These are phyloP conservation scores for Brachionus rubens DNA, from an alignment of 1,140 invertebrate genomes.

Conservation along the genomic window DNA sequence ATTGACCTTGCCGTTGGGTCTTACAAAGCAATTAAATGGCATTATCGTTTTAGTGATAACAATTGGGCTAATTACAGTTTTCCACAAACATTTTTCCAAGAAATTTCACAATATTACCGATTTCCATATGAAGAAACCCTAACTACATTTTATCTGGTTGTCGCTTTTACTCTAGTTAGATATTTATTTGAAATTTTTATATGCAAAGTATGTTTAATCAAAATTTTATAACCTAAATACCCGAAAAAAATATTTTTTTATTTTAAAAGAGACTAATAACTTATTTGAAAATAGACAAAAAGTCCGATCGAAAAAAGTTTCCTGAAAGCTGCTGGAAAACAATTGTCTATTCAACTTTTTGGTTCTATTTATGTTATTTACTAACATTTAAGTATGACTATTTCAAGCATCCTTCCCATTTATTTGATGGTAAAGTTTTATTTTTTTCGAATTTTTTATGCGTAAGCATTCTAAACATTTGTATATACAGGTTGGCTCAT, in stretches of 20 bases:
- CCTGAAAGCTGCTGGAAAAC: conserved; percentile 59
- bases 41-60: conserved; percentile 4
- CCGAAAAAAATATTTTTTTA: not conserved
- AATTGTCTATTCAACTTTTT: conserved; percentile 53
- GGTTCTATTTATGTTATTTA: conserved; percentile 52
- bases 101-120: not conserved
- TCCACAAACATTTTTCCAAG: conserved; percentile 18
- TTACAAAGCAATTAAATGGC: conserved; percentile 5
- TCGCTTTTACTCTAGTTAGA: conserved; percentile 1
- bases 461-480: not conserved
- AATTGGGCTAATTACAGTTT: conserved; percentile 23
- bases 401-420: conserved; percentile 52
- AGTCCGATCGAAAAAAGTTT: conserved; percentile 50
- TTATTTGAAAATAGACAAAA: conserved; percentile 14
- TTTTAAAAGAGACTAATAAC: not conserved
- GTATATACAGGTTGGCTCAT: conserved; percentile 24
- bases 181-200: conserved; percentile 29
- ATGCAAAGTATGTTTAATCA: not conserved
- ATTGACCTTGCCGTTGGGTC: not conserved
- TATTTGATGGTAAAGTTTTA: conserved; percentile 53
- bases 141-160: not conserved
- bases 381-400: conserved; percentile 51
- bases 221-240: not conserved
- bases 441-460: not conserved
- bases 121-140: conserved; percentile 1